Conservation (phyloP, 2,797 vertebrate genomes). For the Enteromius radiatus region DNA sequence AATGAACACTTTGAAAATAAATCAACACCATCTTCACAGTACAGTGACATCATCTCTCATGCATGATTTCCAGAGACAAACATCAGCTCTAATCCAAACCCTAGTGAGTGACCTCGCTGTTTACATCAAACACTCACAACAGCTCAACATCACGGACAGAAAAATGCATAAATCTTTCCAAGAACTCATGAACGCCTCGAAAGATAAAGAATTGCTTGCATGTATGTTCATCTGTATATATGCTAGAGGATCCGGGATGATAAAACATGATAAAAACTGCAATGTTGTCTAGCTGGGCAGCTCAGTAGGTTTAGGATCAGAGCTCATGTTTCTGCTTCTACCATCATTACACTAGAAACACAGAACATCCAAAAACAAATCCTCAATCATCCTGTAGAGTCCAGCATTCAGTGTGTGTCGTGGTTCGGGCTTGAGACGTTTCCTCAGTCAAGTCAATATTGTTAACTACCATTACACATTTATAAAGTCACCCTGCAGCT, state of each 20-base stretch:
- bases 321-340: background rate
- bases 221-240: background rate
- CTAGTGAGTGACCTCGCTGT: no score
- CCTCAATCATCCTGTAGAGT: constrained; percentile 1
- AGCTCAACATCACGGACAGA: background rate
- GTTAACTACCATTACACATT: constrained; percentile 2
- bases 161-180: background rate
- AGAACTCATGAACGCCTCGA: background rate
- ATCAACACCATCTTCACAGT: background rate
- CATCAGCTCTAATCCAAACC: background rate
- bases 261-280: background rate
- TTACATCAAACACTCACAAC: background rate
- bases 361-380: background rate
- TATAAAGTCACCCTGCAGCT: background rate
- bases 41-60: background rate
- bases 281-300: background rate
- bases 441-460: background rate
- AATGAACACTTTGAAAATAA: background rate
- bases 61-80: background rate
- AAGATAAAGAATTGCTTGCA: background rate
- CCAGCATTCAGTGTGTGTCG: background rate
- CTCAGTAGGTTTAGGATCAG: background rate
- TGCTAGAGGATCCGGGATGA: background rate
- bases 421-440: background rate
- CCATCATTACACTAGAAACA: background rate